A percentile compares a stretch with the other conserved stretches of the same genome.
Evolutionary conservation across 2,113 vertebrate species (phyloP).

Genomic region (Hemibagrus wyckioides): DNA sequence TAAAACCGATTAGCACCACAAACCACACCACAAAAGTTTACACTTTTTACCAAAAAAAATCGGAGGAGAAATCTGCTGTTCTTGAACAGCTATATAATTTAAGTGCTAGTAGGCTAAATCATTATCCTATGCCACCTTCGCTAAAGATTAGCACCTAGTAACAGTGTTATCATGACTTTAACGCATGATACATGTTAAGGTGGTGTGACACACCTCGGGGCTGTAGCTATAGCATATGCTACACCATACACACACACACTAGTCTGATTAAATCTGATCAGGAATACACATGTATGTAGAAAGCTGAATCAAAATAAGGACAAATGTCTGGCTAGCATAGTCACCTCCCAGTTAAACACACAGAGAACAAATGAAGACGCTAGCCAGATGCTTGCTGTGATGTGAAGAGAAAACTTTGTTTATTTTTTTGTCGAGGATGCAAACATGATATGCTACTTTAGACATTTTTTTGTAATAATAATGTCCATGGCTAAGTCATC

Average conservation of each 20-base stretch:
- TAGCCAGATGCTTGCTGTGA: background rate
- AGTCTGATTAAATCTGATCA: background rate
- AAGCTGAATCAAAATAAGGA: background rate
- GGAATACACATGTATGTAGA: background rate
- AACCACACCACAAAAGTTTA: background rate
- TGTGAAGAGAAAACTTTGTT: background rate
- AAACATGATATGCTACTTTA: background rate
- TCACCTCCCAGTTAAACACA: background rate
- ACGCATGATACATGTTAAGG: too few species aligned
- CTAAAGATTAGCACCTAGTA: background rate
- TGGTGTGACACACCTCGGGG: background rate
- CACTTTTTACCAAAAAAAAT: background rate
- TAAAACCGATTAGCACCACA: background rate
- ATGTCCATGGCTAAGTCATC: background rate
- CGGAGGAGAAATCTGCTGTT: background rate
- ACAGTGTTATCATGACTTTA: background rate
- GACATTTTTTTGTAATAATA: background rate
- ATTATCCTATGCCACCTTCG: background rate
- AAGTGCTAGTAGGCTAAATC: background rate
- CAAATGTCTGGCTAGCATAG: background rate
- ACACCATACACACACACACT: background rate
- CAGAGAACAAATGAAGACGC: background rate
- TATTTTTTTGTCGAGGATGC: background rate
- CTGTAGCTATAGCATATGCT: background rate
- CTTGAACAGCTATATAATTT: background rate